phyloP scores from a whole-genome alignment of 2,888 invertebrate species.

The Caenorhabditis sulstoni region DNA sequence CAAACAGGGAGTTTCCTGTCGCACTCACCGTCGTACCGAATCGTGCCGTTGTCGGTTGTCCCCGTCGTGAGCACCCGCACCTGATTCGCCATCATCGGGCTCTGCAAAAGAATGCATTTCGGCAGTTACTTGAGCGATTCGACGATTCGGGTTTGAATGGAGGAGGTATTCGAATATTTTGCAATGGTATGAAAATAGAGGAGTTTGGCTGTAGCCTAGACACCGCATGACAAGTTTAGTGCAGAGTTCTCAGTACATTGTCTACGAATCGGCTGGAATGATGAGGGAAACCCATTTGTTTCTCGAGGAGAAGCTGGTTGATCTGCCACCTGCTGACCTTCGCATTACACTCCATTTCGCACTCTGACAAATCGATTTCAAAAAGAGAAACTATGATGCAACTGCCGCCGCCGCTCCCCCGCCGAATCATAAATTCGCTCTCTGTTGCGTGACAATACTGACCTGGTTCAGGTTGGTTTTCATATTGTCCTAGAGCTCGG shows the following conservation, averaged over 20 bases:
- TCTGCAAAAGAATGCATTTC: slow-evolving; percentile 16
- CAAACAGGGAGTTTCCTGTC: not conserved
- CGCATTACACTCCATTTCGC: slow-evolving; percentile 1
- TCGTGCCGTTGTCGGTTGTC: slow-evolving; percentile 44
- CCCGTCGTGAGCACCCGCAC: slow-evolving; percentile 44
- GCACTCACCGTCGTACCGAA: slow-evolving; percentile 44
- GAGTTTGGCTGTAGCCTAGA: not conserved
- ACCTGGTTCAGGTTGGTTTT: slow-evolving; percentile 28
- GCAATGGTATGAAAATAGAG: not conserved
- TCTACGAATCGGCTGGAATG: not conserved
- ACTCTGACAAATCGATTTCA: not conserved
- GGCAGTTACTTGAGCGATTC: too few relatives aligned
- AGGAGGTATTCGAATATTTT: slow-evolving; percentile 12
- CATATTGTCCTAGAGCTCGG: not conserved
- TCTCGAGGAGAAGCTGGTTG: not conserved
- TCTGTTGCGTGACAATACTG: not conserved
- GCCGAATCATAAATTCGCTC: not conserved
- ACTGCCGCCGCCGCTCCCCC: not conserved
- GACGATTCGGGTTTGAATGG: too few relatives aligned
- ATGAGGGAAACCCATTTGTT: not conserved
- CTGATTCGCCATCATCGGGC: slow-evolving; percentile 46
- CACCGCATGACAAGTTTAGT: too few relatives aligned
- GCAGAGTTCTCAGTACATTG: not conserved
- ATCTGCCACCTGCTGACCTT: not conserved
- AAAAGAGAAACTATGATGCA: slow-evolving; percentile 21